phyloP scores from a whole-genome alignment of 2,797 vertebrate species.

The Coranthus polyacanthus region DNA sequence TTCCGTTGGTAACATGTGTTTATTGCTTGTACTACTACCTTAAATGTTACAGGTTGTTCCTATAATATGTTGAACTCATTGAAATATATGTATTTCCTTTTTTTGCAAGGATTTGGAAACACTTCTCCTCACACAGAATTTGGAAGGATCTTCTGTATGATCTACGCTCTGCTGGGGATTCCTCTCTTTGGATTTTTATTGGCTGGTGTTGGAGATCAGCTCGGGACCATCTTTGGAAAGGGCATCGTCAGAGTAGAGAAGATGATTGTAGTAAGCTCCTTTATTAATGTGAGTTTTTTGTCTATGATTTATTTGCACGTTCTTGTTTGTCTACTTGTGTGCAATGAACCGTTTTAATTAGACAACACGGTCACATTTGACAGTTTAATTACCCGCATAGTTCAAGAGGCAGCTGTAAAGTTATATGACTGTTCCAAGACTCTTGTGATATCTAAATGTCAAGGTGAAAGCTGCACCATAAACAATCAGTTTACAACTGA shows the following conservation, averaged over 20 bases:
- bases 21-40: no score
- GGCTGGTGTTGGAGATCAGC: constrained; percentile 97
- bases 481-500: not conserved
- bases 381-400: not conserved
- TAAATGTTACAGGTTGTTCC: no score
- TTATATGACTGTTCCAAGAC: not conserved
- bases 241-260: constrained; percentile 97
- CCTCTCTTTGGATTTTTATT: constrained; percentile 97
- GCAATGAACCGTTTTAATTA: constrained; percentile 1
- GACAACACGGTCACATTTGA: not conserved
- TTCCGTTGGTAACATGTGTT: not conserved
- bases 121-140: constrained; percentile 97
- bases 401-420: constrained; percentile 1
- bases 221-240: constrained; percentile 98
- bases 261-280: constrained; percentile 92
- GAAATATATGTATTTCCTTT: constrained; percentile 11
- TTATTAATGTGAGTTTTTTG: not conserved
- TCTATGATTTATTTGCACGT: not conserved
- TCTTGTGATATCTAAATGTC: not conserved
- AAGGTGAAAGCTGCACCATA: not conserved
- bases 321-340: constrained; percentile 4
- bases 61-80: constrained; percentile 4
- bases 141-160: constrained; percentile 97
- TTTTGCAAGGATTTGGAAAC: constrained; percentile 93
- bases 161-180: constrained; percentile 97